Evolutionary conservation across 1,140 invertebrate genomes (phyloP).

Genomic region (Lasaia peninsularis): DNA sequence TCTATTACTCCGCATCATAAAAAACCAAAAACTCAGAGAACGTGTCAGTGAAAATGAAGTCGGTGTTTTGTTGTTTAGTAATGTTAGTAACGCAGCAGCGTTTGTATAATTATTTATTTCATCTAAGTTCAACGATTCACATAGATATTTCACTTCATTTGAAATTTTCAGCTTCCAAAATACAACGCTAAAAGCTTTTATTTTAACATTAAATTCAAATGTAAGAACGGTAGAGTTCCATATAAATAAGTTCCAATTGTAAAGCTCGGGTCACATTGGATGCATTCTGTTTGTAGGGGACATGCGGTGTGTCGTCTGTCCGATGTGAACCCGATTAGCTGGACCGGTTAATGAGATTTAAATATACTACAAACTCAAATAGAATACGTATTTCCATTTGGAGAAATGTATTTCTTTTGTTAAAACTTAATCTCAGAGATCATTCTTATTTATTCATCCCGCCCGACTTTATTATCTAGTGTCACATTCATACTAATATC

Average conservation of each 20-base stretch:
- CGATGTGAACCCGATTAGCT: conserved; percentile 10
- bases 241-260: conserved; percentile 6
- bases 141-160: too few species aligned
- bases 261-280: conserved; percentile 15
- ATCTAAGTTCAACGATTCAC: too few species aligned
- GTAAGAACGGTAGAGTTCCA: conserved; percentile 8
- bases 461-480: neutral
- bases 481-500: too few species aligned
- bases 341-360: conserved; percentile 11
- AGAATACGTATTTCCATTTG: neutral
- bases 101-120: too few species aligned
- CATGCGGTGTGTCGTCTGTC: conserved; percentile 9
- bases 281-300: conserved; percentile 9
- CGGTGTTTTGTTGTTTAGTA: too few species aligned
- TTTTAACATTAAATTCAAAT: neutral
- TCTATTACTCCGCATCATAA: too few species aligned
- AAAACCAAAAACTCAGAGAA: too few species aligned
- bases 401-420: neutral
- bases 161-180: too few species aligned
- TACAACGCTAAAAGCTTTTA: too few species aligned
- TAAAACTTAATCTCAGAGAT: neutral
- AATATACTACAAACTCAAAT: conserved; percentile 1
- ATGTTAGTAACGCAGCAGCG: too few species aligned
- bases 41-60: too few species aligned
- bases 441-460: too few species aligned